These are phyloP conservation scores for Heliconius nattereri DNA, from an alignment of 1,140 invertebrate species.

Conservation along the genomic window DNA sequence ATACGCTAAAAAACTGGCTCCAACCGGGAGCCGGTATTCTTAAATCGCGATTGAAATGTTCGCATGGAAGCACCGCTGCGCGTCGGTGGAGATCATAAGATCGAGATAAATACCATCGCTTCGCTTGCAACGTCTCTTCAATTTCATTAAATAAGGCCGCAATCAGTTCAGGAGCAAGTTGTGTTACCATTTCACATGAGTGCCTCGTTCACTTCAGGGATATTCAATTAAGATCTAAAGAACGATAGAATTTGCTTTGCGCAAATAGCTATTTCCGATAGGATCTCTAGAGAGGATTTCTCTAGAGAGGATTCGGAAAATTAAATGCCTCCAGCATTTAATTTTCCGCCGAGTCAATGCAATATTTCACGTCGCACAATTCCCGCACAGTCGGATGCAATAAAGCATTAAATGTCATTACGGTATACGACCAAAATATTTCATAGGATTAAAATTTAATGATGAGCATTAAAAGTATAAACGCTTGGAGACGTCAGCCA, in stretches of 20 bases:
- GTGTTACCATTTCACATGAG: constrained; percentile 54
- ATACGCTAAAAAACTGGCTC: constrained; percentile 45
- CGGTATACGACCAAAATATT: constrained; percentile 26
- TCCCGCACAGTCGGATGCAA: constrained; percentile 5
- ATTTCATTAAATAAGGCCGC: constrained; percentile 56
- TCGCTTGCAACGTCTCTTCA: constrained; percentile 57
- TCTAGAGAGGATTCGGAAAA: too few relatives aligned
- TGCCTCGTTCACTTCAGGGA: constrained; percentile 58
- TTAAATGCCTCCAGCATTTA: too few relatives aligned
- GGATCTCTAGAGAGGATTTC: constrained; percentile 23
- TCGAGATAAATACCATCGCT: constrained; percentile 57
- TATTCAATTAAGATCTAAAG: constrained; percentile 69
- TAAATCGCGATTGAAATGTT: constrained; percentile 71
- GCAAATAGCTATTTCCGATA: constrained; percentile 33
- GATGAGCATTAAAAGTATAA: constrained; percentile 51
- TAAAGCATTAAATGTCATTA: constrained; percentile 24
- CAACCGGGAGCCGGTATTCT: constrained; percentile 58
- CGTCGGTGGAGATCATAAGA: constrained; percentile 47
- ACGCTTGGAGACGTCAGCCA: constrained; percentile 50
- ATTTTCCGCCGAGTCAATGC: constrained; percentile 21
- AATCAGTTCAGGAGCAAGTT: constrained; percentile 51
- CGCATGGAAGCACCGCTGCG: constrained; percentile 46
- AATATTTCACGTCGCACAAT: constrained; percentile 25
- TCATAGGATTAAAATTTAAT: constrained; percentile 22
- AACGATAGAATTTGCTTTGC: constrained; percentile 47